These are phyloP conservation scores for Prunella strophiata DNA, from an alignment of 2,797 vertebrate species.

Conservation along the genomic window DNA sequence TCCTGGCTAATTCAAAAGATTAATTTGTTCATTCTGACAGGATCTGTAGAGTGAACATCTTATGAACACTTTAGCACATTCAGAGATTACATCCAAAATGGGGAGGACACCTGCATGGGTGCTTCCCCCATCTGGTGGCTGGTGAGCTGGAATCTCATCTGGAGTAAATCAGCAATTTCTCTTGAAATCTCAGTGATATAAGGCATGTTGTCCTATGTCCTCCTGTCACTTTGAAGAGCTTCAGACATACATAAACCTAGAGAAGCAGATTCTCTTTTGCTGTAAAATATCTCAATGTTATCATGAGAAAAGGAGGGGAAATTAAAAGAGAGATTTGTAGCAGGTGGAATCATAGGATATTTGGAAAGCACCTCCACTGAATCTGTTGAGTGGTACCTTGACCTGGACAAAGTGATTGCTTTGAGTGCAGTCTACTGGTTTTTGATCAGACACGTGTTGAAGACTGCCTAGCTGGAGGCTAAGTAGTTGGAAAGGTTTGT, in stretches of 20 bases:
- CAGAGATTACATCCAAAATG: background rate
- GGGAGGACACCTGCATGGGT: background rate
- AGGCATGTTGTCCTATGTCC: rapidly evolving
- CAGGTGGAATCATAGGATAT: background rate
- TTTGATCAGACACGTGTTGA: background rate
- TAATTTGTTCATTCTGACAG: background rate
- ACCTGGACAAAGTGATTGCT: background rate
- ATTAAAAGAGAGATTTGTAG: background rate
- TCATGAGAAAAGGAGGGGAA: rapidly evolving
- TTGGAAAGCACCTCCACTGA: background rate
- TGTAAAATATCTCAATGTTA: background rate
- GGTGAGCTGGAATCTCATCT: background rate
- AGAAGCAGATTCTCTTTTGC: background rate
- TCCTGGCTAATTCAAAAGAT: background rate
- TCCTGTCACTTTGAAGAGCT: background rate
- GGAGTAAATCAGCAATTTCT: background rate
- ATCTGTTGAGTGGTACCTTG: background rate
- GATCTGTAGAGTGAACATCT: background rate
- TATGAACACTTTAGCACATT: background rate
- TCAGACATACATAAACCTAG: background rate
- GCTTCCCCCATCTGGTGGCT: background rate
- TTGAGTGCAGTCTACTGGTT: background rate
- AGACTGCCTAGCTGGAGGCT: background rate
- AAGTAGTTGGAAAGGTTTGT: background rate
- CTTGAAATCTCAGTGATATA: background rate